Percentiles rank a stretch among this genome's conserved stretches.
Conservation (phyloP, 2,113 vertebrate species). For the Cynocephalus volans region DNA sequence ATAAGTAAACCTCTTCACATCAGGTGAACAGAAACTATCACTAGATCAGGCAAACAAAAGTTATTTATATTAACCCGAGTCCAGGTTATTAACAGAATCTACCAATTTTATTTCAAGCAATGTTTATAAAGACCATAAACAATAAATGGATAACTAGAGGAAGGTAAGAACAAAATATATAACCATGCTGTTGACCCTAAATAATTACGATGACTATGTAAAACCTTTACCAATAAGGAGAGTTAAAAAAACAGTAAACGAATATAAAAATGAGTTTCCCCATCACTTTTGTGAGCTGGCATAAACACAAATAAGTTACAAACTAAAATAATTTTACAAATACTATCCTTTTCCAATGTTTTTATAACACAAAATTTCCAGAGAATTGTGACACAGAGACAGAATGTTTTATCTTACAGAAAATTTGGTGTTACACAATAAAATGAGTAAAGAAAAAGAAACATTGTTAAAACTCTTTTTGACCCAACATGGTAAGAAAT, state of each 20-base stretch:
- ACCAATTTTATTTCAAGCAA: neutral
- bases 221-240: neutral
- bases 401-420: neutral
- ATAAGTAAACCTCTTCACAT: neutral
- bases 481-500: neutral
- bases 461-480: neutral
- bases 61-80: neutral
- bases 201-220: neutral
- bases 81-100: neutral
- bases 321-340: conserved; percentile 48
- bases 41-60: conserved; percentile 10
- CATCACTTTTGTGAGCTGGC: conserved; percentile 7
- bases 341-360: conserved; percentile 6
- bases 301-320: conserved; percentile 21
- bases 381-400: neutral
- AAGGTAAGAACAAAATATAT: conserved; percentile 19
- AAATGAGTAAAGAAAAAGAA: conserved; percentile 1
- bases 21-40: neutral
- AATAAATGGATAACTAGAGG: neutral
- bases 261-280: conserved; percentile 17
- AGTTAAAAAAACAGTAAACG: neutral
- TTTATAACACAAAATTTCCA: conserved; percentile 42
- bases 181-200: neutral
- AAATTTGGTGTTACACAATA: conserved; percentile 4
- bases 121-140: conserved; percentile 38